These are phyloP conservation scores for Drosophila fulvimacula DNA, from an alignment of 2,888 invertebrate species.

Conservation along the genomic window DNA sequence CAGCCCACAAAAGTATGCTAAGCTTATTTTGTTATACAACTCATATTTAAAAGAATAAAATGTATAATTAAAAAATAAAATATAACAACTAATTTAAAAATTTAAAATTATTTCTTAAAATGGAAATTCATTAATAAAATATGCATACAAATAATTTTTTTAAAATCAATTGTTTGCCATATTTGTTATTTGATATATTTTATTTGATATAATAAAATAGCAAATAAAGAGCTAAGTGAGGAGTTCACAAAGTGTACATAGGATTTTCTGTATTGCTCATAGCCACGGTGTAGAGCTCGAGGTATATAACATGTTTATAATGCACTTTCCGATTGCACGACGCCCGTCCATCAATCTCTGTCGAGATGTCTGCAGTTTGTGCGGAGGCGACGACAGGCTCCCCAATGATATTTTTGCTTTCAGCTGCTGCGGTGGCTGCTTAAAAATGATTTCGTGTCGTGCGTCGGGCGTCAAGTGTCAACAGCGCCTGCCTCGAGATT, in stretches of 20 bases:
- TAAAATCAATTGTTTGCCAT: background rate
- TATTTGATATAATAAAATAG: background rate
- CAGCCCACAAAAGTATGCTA: conserved; percentile 53
- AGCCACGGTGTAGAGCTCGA: background rate
- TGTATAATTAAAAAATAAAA: no score
- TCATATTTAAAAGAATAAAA: background rate
- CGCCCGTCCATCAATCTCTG: conserved; percentile 65
- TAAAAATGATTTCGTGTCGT: conserved; percentile 47
- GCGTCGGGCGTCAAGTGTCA: conserved; percentile 45
- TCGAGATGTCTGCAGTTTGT: conserved; percentile 40
- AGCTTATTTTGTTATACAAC: conserved; percentile 29
- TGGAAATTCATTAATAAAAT: no score
- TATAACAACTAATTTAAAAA: background rate
- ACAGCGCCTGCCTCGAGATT: conserved; percentile 6
- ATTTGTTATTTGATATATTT: no score
- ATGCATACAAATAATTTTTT: no score
- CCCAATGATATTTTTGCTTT: background rate
- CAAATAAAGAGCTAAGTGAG: background rate
- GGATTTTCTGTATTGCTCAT: no score
- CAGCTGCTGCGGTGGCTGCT: conserved; percentile 14
- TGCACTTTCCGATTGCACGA: conserved; percentile 63
- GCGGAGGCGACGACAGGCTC: background rate
- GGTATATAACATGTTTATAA: conserved; percentile 45
- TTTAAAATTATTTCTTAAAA: no score
- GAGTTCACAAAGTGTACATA: background rate